Evolutionary conservation across 2,888 invertebrate genomes (phyloP), one percentile per base, ranked within the genome.

Genomic region (Eupithecia insigniata): DNA sequence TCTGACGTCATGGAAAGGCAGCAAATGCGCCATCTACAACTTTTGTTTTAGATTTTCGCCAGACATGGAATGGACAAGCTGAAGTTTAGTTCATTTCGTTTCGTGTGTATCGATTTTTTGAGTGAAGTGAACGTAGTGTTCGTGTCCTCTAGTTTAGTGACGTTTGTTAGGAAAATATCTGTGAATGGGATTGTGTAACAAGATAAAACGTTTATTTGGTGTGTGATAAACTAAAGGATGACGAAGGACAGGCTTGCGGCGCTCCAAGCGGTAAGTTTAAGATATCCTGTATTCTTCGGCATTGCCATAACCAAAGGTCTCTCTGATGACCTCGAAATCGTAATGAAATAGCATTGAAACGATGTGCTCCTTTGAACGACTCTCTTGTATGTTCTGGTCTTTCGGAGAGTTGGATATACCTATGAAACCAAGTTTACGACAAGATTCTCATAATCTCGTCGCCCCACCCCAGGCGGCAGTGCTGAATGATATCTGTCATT

Each of bases 241-340:
- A 98, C 98, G 95, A 98, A 98, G 96, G 98, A 98, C 96, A 98
- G 98, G 97, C 97, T 98, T 96, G 98, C 98, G 95, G 98, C 98
- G 94, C 96, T 98, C 89, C 98, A 98, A 95, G 98, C 98, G 96
- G 98, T 97, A 95, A 96, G 97, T 92, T 64, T 22, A 85, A 80
- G 83, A 88, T 85, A 84, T 82, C 79, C 80, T 82, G 84, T 85
- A 80, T 84, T 88, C 86, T 86, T 86, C 84, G 83, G 81, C 83
- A 83, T 82, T 85, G 85, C 84, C 85, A 78, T 89, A 92, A 87
- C 90, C 89, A 90, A 90, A 90, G 89, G 90, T 87, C 88, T 89
- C 85, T 73, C 79, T 83, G 84, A 82, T 92, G 92, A 90, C 92
- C 91, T 92, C 91, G 90, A 91, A 92, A 86, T 87, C 81, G 83